These are phyloP conservation scores for Phaenicophaeus curvirostris DNA, from an alignment of 2,797 vertebrate species.

Conservation along the genomic window DNA sequence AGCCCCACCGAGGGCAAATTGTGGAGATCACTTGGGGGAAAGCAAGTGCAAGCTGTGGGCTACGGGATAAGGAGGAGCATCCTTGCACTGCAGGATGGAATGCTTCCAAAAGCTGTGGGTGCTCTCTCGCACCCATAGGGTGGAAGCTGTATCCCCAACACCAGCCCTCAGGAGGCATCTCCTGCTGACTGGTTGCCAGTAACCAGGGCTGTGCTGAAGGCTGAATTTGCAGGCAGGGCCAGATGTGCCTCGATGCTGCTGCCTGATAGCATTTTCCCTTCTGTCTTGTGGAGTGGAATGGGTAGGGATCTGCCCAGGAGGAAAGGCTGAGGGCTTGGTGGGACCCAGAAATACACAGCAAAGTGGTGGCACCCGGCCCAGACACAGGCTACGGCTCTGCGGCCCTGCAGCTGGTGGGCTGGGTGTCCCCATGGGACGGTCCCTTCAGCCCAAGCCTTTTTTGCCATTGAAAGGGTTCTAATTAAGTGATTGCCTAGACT, in stretches of 20 bases:
- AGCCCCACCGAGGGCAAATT: background rate
- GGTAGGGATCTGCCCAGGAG: background rate
- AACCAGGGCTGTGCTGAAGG: background rate
- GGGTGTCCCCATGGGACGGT: background rate
- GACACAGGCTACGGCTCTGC: background rate
- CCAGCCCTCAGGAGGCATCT: background rate
- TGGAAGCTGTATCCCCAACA: background rate
- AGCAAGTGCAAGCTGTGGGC: accelerated
- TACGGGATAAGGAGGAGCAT: background rate
- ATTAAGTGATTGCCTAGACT: background rate
- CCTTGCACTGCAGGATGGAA: background rate
- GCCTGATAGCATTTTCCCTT: background rate
- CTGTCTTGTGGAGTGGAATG: accelerated
- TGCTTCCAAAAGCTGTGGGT: background rate
- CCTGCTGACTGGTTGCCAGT: background rate
- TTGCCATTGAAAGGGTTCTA: conserved; percentile 14
- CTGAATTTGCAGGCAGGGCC: background rate
- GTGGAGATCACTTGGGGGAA: background rate
- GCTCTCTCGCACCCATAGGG: background rate
- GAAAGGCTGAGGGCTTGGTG: background rate
- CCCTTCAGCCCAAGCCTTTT: background rate
- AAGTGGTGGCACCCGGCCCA: background rate
- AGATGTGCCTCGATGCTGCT: background rate
- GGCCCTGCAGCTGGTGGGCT: background rate
- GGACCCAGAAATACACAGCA: background rate